Conservation (phyloP, 2,888 invertebrate species). For the Cheilosia grossa region DNA sequence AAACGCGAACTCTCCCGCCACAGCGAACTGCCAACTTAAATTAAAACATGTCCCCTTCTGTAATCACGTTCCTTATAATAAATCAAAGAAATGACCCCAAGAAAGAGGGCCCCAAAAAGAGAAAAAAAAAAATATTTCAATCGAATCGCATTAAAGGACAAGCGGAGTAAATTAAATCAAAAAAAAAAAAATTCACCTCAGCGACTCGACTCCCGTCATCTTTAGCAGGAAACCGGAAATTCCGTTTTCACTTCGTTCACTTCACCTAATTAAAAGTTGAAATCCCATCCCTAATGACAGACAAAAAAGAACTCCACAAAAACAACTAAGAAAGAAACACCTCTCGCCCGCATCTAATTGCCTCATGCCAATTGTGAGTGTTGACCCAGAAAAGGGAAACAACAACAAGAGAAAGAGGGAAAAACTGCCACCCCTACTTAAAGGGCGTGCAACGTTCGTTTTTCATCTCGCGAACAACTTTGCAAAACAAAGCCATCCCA, state of each 20-base stretch:
- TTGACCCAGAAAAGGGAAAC: slow-evolving; percentile 38
- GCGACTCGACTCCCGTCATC: slow-evolving; percentile 7
- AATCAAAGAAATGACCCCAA: slow-evolving; percentile 11
- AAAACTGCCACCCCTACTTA: background rate
- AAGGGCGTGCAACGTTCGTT: slow-evolving; percentile 8
- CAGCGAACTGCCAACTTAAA: too few species aligned
- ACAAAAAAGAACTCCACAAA: slow-evolving; percentile 13
- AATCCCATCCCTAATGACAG: slow-evolving; percentile 49
- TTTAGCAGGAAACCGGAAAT: slow-evolving; percentile 48
- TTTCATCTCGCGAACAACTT: background rate
- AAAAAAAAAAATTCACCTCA: background rate
- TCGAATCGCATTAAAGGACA: slow-evolving; percentile 54
- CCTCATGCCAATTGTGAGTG: slow-evolving; percentile 34
- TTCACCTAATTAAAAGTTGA: slow-evolving; percentile 70
- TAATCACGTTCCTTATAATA: slow-evolving; percentile 22
- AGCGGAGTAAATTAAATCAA: slow-evolving; percentile 53
- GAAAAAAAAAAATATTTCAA: slow-evolving; percentile 21
- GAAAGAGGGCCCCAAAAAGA: background rate
- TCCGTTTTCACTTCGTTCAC: slow-evolving; percentile 64
- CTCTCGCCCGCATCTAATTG: slow-evolving; percentile 22
- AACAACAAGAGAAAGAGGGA: background rate
- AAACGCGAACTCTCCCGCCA: too few species aligned
- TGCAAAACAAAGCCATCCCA: slow-evolving; percentile 14
- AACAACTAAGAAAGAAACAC: slow-evolving; percentile 22
- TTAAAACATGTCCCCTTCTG: background rate